Evolutionary conservation across 2,797 vertebrate species (phyloP).

Genomic region (Cynopterus sphinx): DNA sequence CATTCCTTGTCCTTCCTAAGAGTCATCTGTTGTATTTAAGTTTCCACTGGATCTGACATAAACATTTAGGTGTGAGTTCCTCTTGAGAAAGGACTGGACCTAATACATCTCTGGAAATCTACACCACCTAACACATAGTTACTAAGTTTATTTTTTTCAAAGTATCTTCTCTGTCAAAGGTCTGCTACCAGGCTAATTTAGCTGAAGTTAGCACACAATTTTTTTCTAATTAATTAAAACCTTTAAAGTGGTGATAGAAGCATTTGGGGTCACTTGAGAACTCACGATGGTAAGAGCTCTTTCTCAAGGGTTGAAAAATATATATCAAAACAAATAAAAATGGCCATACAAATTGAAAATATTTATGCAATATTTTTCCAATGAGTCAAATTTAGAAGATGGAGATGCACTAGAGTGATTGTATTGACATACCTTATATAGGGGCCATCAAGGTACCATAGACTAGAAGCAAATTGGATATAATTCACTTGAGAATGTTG

Average conservation of each 20-base stretch:
- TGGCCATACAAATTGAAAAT: constrained; percentile 46
- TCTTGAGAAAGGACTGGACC: background rate
- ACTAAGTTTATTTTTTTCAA: constrained; percentile 48
- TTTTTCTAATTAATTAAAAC: constrained; percentile 22
- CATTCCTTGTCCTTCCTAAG: background rate
- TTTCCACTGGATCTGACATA: background rate
- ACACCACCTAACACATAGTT: background rate
- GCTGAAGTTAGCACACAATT: background rate
- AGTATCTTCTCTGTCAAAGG: background rate
- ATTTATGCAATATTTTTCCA: constrained; percentile 38
- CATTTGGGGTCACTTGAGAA: background rate
- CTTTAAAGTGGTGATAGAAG: constrained; percentile 23
- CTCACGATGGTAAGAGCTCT: background rate
- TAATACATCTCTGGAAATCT: constrained; percentile 42
- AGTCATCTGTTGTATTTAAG: background rate
- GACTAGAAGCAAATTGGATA: background rate
- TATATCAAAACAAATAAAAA: constrained; percentile 18
- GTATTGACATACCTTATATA: background rate
- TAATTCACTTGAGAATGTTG: constrained; percentile 34
- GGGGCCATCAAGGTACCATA: background rate
- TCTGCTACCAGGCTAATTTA: background rate
- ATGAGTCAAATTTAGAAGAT: constrained; percentile 33
- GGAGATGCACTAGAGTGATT: background rate
- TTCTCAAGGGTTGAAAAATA: constrained; percentile 14
- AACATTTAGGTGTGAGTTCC: constrained; percentile 38